These are phyloP conservation scores for Scelioninae gen. 1 DNA, from an alignment of 2,888 invertebrate species.

Conservation along the genomic window DNA sequence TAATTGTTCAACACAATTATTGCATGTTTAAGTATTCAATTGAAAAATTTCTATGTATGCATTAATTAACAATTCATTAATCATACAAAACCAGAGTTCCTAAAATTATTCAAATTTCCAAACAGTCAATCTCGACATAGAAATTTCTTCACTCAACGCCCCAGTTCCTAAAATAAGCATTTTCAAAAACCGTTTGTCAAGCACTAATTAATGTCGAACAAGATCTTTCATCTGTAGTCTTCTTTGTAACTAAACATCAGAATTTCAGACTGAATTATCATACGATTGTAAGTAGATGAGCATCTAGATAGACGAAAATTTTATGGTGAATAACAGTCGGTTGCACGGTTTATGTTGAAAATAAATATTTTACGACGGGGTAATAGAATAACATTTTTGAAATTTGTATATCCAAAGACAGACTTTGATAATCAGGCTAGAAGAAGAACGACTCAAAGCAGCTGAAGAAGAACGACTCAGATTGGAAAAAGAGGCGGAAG, in stretches of 20 bases:
- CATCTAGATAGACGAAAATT: no score
- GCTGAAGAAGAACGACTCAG: conserved; percentile 77
- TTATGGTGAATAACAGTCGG: neutral
- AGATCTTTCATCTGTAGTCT: no score
- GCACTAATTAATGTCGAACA: conserved; percentile 17
- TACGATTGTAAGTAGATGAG: no score
- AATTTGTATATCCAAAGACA: conserved; percentile 64
- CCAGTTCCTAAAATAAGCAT: conserved; percentile 62
- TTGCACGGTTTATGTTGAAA: conserved; percentile 61
- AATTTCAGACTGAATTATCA: no score
- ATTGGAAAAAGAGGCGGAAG: conserved; percentile 77
- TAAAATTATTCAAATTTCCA: conserved; percentile 13
- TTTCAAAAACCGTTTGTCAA: conserved; percentile 60
- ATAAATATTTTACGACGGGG: conserved; percentile 55
- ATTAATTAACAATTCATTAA: conserved; percentile 13
- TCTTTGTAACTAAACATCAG: no score
- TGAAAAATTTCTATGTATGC: conserved; percentile 45
- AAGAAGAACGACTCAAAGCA: conserved; percentile 79
- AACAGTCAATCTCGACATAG: conserved; percentile 41
- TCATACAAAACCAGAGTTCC: neutral
- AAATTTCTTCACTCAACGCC: conserved; percentile 55
- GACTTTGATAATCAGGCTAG: conserved; percentile 74
- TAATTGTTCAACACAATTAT: neutral
- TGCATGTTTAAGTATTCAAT: conserved; percentile 17
- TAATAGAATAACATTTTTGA: conserved; percentile 43